Conservation (phyloP, 2,113 vertebrate genomes). For the Tachysurus fulvidraco region DNA sequence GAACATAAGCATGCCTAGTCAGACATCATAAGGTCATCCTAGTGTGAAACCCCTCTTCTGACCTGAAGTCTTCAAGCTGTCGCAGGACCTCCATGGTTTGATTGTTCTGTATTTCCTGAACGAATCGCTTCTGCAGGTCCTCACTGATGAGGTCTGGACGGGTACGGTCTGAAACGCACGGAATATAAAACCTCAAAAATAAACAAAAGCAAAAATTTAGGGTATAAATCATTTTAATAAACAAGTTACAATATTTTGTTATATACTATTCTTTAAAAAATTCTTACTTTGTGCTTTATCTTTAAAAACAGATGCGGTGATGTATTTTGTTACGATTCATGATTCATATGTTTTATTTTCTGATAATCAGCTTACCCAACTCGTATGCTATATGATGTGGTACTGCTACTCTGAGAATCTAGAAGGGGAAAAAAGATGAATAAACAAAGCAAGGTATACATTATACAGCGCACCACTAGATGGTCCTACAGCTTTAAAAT, state of each 20-base stretch:
- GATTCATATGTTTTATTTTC: too few relatives aligned
- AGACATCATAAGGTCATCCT: background rate
- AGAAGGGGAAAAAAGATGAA: constrained; percentile 7
- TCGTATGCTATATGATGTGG: constrained; percentile 65
- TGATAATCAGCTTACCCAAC: constrained; percentile 68
- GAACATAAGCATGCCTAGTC: background rate
- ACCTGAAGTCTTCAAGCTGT: constrained; percentile 88
- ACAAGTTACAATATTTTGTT: background rate
- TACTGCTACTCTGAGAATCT: constrained; percentile 69
- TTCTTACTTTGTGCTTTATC: background rate
- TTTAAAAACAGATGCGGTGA: background rate
- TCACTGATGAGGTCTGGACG: constrained; percentile 79
- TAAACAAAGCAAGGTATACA: background rate
- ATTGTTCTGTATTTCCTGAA: constrained; percentile 69
- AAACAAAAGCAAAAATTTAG: too few relatives aligned
- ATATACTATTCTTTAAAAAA: background rate
- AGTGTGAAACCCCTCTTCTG: constrained; percentile 22
- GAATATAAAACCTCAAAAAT: background rate
- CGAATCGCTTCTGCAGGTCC: constrained; percentile 71
- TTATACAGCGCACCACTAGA: constrained; percentile 6
- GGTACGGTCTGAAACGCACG: constrained; percentile 72
- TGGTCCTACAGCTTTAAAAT: constrained; percentile 5
- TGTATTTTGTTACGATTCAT: background rate
- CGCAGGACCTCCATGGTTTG: constrained; percentile 69
- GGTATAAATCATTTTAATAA: too few relatives aligned